Percentiles rank a stretch among this genome's conserved stretches.
Evolutionary conservation across 2,113 vertebrate species (phyloP).

Genomic region (Chlorodrepanis virens): DNA sequence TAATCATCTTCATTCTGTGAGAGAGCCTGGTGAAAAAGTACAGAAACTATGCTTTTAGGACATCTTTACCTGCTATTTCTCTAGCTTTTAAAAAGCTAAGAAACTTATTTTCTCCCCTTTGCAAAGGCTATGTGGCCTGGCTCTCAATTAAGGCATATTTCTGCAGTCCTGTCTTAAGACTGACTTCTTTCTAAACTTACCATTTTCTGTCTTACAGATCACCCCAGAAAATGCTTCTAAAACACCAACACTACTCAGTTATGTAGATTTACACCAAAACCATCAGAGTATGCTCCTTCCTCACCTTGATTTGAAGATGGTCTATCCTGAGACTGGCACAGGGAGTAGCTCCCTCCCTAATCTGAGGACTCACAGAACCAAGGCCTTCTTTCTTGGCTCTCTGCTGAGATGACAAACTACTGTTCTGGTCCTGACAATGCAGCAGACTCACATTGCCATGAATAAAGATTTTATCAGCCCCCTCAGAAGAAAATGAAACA

Average conservation of each 20-base stretch:
- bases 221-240: not conserved
- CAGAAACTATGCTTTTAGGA: not conserved
- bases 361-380: not conserved
- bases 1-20: not conserved
- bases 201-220: not conserved
- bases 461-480: not conserved
- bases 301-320: not conserved
- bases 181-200: not conserved
- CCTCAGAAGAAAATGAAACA: not conserved
- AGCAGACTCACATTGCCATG: accelerated
- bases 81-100: not conserved
- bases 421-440: not conserved
- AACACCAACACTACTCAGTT: not conserved
- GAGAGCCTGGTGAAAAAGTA: not conserved
- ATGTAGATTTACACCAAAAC: not conserved
- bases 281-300: not conserved
- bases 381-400: not conserved
- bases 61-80: not conserved
- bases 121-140: not conserved
- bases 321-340: not conserved
- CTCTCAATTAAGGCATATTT: not conserved
- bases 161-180: not conserved
- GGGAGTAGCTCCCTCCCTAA: not conserved
- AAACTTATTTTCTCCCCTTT: not conserved
- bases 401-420: not conserved